Evolutionary conservation across 2,797 vertebrate genomes (phyloP).

Genomic region (Oreochromis grahami): DNA sequence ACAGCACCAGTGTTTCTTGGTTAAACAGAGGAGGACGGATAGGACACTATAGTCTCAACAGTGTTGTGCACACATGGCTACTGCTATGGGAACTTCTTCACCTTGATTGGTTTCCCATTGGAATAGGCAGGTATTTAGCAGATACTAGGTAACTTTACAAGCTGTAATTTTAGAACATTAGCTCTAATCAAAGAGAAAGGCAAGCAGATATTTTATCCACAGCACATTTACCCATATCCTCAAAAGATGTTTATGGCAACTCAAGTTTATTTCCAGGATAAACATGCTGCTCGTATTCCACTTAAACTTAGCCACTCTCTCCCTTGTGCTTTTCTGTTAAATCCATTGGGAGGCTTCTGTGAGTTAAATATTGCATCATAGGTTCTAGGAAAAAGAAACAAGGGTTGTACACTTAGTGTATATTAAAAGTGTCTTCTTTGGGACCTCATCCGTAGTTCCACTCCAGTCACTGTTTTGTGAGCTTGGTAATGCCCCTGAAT

Average conservation of each 20-base stretch:
- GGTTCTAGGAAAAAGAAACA: background rate
- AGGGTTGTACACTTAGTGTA: background rate
- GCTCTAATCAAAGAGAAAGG: background rate
- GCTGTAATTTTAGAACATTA: background rate
- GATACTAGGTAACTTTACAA: slow-evolving; percentile 5
- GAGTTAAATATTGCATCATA: slow-evolving; percentile 22
- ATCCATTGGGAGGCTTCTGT: background rate
- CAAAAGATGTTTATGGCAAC: background rate
- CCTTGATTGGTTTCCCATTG: slow-evolving; percentile 10
- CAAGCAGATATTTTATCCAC: background rate
- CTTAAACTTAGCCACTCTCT: background rate
- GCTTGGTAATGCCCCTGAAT: background rate
- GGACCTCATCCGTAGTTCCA: background rate
- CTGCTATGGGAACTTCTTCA: slow-evolving; percentile 47
- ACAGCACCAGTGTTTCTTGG: background rate
- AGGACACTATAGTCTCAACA: slow-evolving; percentile 4
- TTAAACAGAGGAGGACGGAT: background rate
- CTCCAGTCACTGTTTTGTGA: background rate
- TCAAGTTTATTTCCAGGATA: background rate
- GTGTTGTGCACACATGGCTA: slow-evolving; percentile 15
- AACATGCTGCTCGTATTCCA: background rate
- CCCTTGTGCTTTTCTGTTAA: background rate
- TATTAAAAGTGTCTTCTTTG: background rate
- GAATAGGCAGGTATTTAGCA: slow-evolving; percentile 5
- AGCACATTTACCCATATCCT: background rate